phyloP scores from a whole-genome alignment of 2,113 vertebrate species.

The Cranoglanis bouderius region DNA sequence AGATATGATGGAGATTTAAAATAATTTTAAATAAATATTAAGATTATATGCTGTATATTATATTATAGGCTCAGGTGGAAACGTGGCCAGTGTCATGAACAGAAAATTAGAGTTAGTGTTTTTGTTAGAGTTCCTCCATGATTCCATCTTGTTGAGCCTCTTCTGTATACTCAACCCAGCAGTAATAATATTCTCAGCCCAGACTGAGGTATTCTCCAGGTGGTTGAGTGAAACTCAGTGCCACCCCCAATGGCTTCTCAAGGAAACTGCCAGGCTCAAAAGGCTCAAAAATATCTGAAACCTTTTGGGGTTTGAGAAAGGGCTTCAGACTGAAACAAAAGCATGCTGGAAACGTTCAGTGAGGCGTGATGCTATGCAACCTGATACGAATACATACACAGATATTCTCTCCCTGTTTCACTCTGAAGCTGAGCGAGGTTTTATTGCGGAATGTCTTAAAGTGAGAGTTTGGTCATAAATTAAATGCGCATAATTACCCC shows the following conservation, averaged over 20 bases:
- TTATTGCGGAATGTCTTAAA: not conserved
- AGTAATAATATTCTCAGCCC: not conserved
- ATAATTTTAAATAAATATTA: not conserved
- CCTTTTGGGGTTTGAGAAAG: slow-evolving; percentile 60
- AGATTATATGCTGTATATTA: not conserved
- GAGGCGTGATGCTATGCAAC: slow-evolving; percentile 52
- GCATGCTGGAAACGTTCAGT: slow-evolving; percentile 58
- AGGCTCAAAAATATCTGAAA: slow-evolving; percentile 70
- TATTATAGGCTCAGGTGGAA: not conserved
- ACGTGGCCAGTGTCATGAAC: not conserved
- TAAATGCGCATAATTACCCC: not conserved
- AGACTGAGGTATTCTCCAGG: not conserved
- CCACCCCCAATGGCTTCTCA: slow-evolving; percentile 56
- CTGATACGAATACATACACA: not conserved
- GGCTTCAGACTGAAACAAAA: slow-evolving; percentile 65
- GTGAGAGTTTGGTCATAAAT: not conserved
- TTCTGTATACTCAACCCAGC: not conserved
- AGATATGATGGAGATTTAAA: not conserved
- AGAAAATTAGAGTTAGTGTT: not conserved
- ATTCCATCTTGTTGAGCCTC: not conserved
- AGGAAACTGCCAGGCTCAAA: slow-evolving; percentile 64
- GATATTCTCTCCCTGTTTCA: not conserved
- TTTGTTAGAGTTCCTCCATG: not conserved
- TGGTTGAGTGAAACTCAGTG: slow-evolving; percentile 24
- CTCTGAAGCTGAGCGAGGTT: not conserved